Evolutionary conservation across 2,797 vertebrate genomes (phyloP).

Genomic region (Bothrops alternatus): DNA sequence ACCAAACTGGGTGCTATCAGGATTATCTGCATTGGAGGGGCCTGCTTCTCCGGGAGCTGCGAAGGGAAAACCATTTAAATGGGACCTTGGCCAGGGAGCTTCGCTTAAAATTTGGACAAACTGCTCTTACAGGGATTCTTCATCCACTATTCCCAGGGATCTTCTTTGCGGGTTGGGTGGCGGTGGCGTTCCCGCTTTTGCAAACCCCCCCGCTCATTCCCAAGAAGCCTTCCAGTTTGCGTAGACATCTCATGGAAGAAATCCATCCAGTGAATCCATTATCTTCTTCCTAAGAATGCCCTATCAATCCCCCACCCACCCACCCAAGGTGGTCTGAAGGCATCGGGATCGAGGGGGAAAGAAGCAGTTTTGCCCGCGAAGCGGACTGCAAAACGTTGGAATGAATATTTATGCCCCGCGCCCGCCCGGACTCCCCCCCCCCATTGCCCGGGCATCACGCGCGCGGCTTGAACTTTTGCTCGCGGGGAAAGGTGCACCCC

Average conservation of each 20-base stretch:
- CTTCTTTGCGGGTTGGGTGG: background rate
- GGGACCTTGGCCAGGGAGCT: background rate
- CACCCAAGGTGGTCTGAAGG: background rate
- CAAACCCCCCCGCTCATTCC: background rate
- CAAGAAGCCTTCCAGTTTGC: background rate
- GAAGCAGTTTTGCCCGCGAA: background rate
- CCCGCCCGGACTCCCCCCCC: background rate
- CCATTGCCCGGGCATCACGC: background rate
- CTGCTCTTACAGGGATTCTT: background rate
- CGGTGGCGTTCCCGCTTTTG: background rate
- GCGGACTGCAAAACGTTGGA: background rate
- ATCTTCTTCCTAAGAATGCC: background rate
- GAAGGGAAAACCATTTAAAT: background rate
- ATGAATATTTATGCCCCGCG: background rate
- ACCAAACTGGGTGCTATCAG: background rate
- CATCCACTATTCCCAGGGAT: background rate
- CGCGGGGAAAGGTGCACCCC: slow-evolving; percentile 1
- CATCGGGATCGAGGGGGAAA: background rate
- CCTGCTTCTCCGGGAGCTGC: background rate
- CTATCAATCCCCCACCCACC: background rate
- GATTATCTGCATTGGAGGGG: background rate
- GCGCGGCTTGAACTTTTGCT: slow-evolving; percentile 13
- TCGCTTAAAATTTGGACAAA: background rate
- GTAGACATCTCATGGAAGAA: background rate
- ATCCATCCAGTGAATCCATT: background rate